Conservation (phyloP, 1,140 invertebrate species). For the Leptinotarsa undecemlineata region DNA sequence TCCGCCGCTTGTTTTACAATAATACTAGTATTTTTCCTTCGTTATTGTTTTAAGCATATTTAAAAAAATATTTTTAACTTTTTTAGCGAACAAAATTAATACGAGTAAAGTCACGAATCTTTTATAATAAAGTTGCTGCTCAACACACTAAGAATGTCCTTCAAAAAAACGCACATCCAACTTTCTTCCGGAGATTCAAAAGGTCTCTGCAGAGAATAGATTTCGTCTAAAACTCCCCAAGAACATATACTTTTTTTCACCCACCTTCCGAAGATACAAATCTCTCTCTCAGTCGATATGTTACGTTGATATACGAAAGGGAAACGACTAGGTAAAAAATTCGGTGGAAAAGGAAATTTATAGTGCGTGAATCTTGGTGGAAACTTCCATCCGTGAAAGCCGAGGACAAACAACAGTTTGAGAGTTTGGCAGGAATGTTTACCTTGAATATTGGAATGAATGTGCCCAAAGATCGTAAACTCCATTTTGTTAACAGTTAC, state of each 20-base stretch:
- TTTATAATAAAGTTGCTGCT: no score
- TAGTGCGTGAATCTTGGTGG: constrained; percentile 19
- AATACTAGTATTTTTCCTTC: no score
- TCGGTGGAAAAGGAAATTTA: constrained; percentile 17
- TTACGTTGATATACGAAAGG: constrained; percentile 11
- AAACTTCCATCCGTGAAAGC: constrained; percentile 15
- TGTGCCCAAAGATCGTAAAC: neutral
- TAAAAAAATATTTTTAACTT: no score
- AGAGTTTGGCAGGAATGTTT: constrained; percentile 12
- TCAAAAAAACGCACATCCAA: no score
- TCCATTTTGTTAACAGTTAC: no score
- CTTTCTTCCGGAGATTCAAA: neutral
- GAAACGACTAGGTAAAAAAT: constrained; percentile 15
- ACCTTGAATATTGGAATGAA: constrained; percentile 16
- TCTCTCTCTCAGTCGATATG: constrained; percentile 10
- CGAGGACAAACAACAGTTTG: constrained; percentile 18
- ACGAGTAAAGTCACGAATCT: no score
- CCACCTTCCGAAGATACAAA: constrained; percentile 1
- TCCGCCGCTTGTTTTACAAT: no score
- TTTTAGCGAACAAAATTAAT: no score
- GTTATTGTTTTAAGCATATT: no score
- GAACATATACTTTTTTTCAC: constrained; percentile 6
- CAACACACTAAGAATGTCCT: no score
- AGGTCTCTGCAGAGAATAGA: neutral
- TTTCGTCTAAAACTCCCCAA: neutral